Evolutionary conservation across 2,113 vertebrate genomes (phyloP), one percentile per base, ranked within the genome.

Genomic region (Chauna torquata): DNA sequence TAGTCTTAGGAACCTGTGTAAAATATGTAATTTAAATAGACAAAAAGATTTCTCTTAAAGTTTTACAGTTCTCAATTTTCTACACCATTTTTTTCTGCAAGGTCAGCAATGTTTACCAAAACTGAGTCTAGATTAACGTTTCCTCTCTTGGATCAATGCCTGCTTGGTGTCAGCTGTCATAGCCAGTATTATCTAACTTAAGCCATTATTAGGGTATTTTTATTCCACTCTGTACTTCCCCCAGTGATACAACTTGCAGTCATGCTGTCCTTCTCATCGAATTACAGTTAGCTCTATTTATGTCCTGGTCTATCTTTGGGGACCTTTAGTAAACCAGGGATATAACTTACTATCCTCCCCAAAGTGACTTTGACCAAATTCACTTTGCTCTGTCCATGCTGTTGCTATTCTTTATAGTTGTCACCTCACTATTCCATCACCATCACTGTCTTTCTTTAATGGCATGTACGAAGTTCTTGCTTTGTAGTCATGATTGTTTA

Each of bases 211-310:
- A 82, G 27, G 18, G 7, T 77, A 24, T 77, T 95, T 88, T 94
- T 90, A 61, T 92, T 93, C 88, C 79, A 65, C 44, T 69, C 34
- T 72, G 11, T 74, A 20, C 66, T 80, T 94, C 12, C 44, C 45
- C 24, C 4, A 1, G 28, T 95, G 77, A 89, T 86, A 86, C 45
- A 84, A 71, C 78, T 93, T 94, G 77, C 38, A 64, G 34, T 62
- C 77, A 30, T 84, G 49, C 23, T 90, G 52, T 86, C 78, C 82
- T 82, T 62, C 66, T 91, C 23, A 69, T 40, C 5, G 5, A 90
- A 61, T 92, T 82, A 80, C 86, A 93, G n/a, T 54, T 93, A 88
- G 77, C 54, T 92, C 57, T 94, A 12, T 82, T 90, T 94, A 72
- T 65, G 86, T 65, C 66, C 66, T 80, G 40, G 65, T 88, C 25